Base-by-base conservation (phyloP, 2,797 vertebrate genomes). In the Crocidura indochinensis region DNA sequence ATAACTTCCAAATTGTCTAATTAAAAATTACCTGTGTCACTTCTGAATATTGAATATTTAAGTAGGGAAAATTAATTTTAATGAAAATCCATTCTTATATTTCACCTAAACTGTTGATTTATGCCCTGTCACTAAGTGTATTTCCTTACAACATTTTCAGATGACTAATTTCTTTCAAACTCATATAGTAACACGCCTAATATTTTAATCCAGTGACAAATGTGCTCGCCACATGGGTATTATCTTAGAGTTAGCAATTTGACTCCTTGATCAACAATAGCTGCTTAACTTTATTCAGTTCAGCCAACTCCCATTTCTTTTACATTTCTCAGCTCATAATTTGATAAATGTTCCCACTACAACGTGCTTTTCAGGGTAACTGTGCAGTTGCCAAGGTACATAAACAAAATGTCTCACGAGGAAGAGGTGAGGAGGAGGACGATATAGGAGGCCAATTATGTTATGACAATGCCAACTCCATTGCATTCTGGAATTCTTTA, bases 331-430 rank as follows among this genome's bases (percentile, higher is more conserved):
- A 68, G 85, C 71, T 92, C 91, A 92, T 87, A 87, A 79, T 46
- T 62, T 95, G 95, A 95, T 93, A 90, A 74, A 87, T 44, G 9
- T 72, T 89, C 92, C 94, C 68, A 71, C 86, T 94, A 94, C 85
- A 94, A 88, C 10, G 8, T 84, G 68, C 96, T 94, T 95, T 84
- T 72, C 86, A 93, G 51, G 14, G 14, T 77, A 96, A 88, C 38
- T 89, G 81, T 78, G 82, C 95, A 71, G 88, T 49, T 96, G 94
- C 86, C 93, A 96, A 94, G 87, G 91, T 1, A 91, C 74, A 96
- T 88, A 97, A 77, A 96, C 95, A 93, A 83, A 95, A 69, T 88
- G 71, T 96, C 75, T 88, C 91, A 93, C 94, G 71, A 87, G 92
- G 91, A 88, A 56, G 26, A 79, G 68, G 51, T n/a, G 79, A 94